Evolutionary conservation across 2,888 invertebrate species (phyloP).

Genomic region (Drosophila anceps): DNA sequence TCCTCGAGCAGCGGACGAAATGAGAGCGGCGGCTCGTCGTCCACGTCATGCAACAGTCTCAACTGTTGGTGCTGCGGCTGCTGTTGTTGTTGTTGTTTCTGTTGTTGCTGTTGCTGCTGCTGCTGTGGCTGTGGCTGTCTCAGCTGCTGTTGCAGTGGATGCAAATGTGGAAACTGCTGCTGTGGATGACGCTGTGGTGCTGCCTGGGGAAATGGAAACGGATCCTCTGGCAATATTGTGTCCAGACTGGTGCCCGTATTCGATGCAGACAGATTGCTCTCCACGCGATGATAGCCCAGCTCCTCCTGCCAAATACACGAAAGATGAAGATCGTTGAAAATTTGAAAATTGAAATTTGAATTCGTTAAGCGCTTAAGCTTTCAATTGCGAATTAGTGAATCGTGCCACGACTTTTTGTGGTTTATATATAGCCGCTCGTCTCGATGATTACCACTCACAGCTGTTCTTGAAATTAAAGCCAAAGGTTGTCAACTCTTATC

Average conservation of each 20-base stretch:
- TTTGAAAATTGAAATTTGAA: neutral
- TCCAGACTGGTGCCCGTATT: slow-evolving; percentile 88
- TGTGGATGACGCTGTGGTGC: slow-evolving; percentile 66
- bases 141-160: slow-evolving; percentile 34
- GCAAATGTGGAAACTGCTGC: slow-evolving; percentile 48
- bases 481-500: slow-evolving; percentile 49
- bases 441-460: slow-evolving; percentile 7
- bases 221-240: slow-evolving; percentile 85
- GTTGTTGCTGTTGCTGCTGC: slow-evolving; percentile 54
- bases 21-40: slow-evolving; percentile 81
- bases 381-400: slow-evolving; percentile 58
- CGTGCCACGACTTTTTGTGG: slow-evolving; percentile 29
- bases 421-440: slow-evolving; percentile 37
- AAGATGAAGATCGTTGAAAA: neutral
- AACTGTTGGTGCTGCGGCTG: slow-evolving; percentile 49
- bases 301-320: slow-evolving; percentile 69
- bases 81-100: slow-evolving; percentile 47
- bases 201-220: slow-evolving; percentile 80
- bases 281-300: slow-evolving; percentile 84
- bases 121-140: slow-evolving; percentile 30
- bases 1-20: slow-evolving; percentile 74
- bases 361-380: slow-evolving; percentile 5
- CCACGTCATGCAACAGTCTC: slow-evolving; percentile 67
- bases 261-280: slow-evolving; percentile 87
- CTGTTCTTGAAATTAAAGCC: slow-evolving; percentile 53